Percentiles rank a stretch among this genome's conserved stretches.
These are phyloP conservation scores for Lophius americanus DNA, from an alignment of 2,797 vertebrate genomes.

Conservation along the genomic window DNA sequence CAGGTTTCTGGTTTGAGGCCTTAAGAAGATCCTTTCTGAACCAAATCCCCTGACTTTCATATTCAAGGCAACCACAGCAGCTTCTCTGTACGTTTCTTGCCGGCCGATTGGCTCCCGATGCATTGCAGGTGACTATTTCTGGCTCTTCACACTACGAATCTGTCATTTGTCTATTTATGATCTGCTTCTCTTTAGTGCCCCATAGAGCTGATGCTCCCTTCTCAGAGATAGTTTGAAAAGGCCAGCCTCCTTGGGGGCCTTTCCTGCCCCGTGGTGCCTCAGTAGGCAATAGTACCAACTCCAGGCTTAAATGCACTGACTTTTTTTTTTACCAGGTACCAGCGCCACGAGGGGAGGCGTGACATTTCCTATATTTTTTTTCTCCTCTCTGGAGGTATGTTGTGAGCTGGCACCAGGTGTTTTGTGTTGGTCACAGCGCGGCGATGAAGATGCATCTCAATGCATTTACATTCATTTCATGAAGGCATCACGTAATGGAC, in stretches of 20 bases:
- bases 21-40: slow-evolving; percentile 23
- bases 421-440: no score
- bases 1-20: slow-evolving; percentile 3
- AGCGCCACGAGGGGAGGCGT: slow-evolving; percentile 61
- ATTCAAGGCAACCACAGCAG: not conserved
- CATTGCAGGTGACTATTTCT: not conserved
- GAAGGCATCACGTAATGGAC: no score
- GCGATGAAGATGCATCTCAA: no score
- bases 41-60: slow-evolving; percentile 1
- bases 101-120: not conserved
- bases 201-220: slow-evolving; percentile 48
- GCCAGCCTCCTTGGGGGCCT: slow-evolving; percentile 69
- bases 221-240: slow-evolving; percentile 70
- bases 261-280: slow-evolving; percentile 74
- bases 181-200: not conserved
- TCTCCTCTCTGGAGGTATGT: slow-evolving; percentile 31
- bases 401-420: slow-evolving; percentile 30
- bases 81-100: not conserved
- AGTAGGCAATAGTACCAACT: slow-evolving; percentile 66
- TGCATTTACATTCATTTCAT: no score
- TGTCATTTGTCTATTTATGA: slow-evolving; percentile 45
- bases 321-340: slow-evolving; percentile 57
- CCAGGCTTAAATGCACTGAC: slow-evolving; percentile 72
- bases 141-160: not conserved
- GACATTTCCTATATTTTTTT: slow-evolving; percentile 69